phyloP scores from a whole-genome alignment of 1,140 invertebrate species.

The Drosophila arizonae region DNA sequence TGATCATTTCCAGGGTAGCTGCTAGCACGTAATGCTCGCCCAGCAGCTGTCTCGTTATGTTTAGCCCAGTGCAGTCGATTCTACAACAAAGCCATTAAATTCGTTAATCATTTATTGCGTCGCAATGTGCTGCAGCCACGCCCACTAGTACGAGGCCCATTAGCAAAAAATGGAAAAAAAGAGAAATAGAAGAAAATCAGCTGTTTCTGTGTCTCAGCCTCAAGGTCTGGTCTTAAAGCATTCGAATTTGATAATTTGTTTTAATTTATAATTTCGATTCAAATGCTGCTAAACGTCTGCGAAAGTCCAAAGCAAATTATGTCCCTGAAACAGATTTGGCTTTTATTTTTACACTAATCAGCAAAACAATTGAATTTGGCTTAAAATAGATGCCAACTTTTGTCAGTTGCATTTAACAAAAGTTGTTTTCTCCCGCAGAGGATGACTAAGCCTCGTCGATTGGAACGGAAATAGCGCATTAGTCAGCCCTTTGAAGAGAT shows the following conservation, averaged over 20 bases:
- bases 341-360: constrained; percentile 27
- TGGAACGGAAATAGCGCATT: constrained; percentile 30
- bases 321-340: constrained; percentile 53
- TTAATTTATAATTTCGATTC: constrained; percentile 40
- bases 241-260: constrained; percentile 31
- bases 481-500: constrained; percentile 12
- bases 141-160: constrained; percentile 43
- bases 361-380: constrained; percentile 7
- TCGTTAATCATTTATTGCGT: constrained; percentile 74
- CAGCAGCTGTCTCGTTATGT: constrained; percentile 19
- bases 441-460: constrained; percentile 16
- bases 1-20: not conserved
- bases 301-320: constrained; percentile 36
- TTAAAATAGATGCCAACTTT: constrained; percentile 17
- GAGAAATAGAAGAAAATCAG: constrained; percentile 40
- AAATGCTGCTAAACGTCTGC: constrained; percentile 43
- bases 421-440: constrained; percentile 10
- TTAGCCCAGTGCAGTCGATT: constrained; percentile 52
- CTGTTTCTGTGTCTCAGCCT: constrained; percentile 42
- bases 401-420: constrained; percentile 3
- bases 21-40: not conserved
- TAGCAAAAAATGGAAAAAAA: constrained; percentile 29
- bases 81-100: constrained; percentile 78
- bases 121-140: constrained; percentile 60
- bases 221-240: constrained; percentile 48